Conservation (phyloP, 2,113 vertebrate species). For the Sinocyclocheilus grahami region DNA sequence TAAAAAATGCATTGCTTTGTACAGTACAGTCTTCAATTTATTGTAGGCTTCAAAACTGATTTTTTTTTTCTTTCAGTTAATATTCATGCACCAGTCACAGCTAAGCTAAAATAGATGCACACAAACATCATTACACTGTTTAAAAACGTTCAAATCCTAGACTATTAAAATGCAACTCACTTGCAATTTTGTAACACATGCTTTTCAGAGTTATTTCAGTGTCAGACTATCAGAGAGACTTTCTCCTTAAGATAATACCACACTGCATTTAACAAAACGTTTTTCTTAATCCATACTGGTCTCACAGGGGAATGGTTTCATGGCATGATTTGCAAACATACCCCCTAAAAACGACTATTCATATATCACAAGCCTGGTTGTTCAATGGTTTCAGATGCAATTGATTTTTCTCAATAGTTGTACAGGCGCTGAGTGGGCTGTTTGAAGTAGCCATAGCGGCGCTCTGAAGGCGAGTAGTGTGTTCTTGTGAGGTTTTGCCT, state of each 20-base stretch:
- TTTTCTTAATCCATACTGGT: background rate
- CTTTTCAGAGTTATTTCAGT: background rate
- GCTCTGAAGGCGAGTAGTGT: constrained; percentile 61
- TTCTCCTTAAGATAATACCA: background rate
- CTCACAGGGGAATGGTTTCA: constrained; percentile 1
- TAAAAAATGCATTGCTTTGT: background rate
- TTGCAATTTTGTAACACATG: background rate
- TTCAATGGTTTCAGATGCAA: background rate
- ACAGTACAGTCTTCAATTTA: constrained; percentile 13
- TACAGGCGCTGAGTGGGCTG: constrained; percentile 71
- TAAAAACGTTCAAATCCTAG: background rate
- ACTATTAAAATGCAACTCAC: background rate
- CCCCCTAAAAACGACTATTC: background rate
- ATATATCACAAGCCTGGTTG: background rate
- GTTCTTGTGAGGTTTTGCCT: constrained; percentile 71
- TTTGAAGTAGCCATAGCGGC: constrained; percentile 69
- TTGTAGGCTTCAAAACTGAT: background rate
- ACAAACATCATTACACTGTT: background rate
- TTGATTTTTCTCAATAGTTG: constrained; percentile 69
- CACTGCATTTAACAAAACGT: background rate
- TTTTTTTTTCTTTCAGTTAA: background rate
- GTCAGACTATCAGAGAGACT: background rate
- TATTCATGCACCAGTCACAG: constrained; percentile 13
- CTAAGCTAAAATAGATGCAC: constrained; percentile 8
- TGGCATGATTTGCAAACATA: background rate